These are phyloP conservation scores for Ciconia nigra DNA, from an alignment of 2,797 vertebrate species.

Conservation along the genomic window DNA sequence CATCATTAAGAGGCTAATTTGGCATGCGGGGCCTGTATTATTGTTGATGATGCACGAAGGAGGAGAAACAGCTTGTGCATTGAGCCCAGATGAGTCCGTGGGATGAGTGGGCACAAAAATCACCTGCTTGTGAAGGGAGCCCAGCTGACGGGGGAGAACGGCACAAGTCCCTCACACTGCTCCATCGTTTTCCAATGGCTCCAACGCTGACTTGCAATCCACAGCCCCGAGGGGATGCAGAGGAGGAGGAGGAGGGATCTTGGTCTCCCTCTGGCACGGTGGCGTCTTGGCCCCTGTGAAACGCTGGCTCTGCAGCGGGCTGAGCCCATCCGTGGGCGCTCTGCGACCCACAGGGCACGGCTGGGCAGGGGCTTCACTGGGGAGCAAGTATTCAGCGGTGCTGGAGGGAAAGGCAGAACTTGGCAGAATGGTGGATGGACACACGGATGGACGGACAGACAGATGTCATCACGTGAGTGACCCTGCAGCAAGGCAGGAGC, in stretches of 20 bases:
- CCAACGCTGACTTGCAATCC: too few species aligned
- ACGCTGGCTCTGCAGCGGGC: fast-evolving
- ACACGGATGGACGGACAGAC: not conserved
- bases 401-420: not conserved
- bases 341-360: fast-evolving
- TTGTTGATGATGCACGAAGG: not conserved
- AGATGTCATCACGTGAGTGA: not conserved
- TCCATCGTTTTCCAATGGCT: fast-evolving
- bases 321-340: fast-evolving
- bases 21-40: fast-evolving
- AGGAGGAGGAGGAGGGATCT: not conserved
- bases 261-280: not conserved
- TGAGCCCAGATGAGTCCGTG: not conserved
- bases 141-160: not conserved
- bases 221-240: fast-evolving
- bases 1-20: fast-evolving
- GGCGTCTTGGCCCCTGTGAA: not conserved
- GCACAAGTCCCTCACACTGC: not conserved
- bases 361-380: fast-evolving
- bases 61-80: not conserved
- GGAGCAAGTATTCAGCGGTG: fast-evolving
- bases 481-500: not conserved
- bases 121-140: not conserved
- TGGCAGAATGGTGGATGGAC: not conserved
- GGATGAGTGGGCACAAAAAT: not conserved